These are phyloP conservation scores for Trichechus manatus DNA, from an alignment of 2,113 vertebrate species.

Conservation along the genomic window DNA sequence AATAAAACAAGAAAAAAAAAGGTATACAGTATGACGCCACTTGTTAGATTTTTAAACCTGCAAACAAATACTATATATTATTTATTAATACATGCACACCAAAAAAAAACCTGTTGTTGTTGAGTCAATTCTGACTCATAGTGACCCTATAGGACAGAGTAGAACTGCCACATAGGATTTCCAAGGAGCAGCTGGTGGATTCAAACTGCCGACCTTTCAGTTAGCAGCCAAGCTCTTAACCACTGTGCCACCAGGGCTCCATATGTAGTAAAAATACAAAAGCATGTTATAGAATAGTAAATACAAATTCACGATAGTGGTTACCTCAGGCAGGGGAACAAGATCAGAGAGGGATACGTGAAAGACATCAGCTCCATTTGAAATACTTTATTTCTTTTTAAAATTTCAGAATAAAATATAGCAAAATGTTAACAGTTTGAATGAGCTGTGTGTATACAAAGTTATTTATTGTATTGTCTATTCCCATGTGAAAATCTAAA, in stretches of 20 bases:
- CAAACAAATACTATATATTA: background rate
- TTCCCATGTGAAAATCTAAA: conserved; percentile 27
- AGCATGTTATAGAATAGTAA: background rate
- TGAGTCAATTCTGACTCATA: too few relatives aligned
- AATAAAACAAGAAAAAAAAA: background rate
- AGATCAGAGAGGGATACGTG: background rate
- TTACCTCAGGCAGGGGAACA: background rate
- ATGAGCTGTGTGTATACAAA: background rate
- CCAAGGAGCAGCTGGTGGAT: too few relatives aligned
- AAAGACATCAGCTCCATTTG: background rate
- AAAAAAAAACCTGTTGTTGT: too few relatives aligned
- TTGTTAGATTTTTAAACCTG: background rate
- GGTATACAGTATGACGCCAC: background rate
- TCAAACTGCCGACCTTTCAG: too few relatives aligned
- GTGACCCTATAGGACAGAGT: too few relatives aligned
- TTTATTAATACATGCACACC: background rate
- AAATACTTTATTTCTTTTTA: conserved; percentile 23
- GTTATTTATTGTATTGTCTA: background rate
- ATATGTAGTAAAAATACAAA: background rate
- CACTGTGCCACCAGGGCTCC: too few relatives aligned
- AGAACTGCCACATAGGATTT: too few relatives aligned
- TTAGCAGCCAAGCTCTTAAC: too few relatives aligned
- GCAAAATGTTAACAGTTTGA: conserved; percentile 12
- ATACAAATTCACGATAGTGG: background rate
- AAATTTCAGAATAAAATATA: conserved; percentile 19